Conservation (phyloP, 2,113 vertebrate genomes). For the Nettapus auritus region DNA sequence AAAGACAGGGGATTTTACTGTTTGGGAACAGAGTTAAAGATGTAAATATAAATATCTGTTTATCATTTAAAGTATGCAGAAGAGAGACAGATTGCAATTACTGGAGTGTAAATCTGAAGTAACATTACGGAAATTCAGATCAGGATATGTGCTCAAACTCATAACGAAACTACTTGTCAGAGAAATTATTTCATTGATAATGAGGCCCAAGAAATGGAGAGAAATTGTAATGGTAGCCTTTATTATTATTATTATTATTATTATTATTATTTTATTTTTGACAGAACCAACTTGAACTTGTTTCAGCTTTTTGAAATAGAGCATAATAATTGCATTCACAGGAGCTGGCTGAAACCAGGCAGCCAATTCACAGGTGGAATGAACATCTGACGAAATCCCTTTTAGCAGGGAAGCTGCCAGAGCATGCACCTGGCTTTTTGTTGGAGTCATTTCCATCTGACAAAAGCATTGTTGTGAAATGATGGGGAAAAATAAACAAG, state of each 20-base stretch:
- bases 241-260: no score
- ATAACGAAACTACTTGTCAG: background rate
- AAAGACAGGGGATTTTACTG: background rate
- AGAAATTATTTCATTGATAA: background rate
- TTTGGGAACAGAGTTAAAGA: background rate
- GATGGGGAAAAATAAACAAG: slow-evolving; percentile 9
- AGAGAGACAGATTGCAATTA: background rate
- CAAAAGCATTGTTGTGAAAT: slow-evolving; percentile 40
- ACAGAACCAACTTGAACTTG: slow-evolving; percentile 5
- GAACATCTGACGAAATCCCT: slow-evolving; percentile 70
- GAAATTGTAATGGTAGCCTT: background rate
- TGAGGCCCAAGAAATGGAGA: background rate
- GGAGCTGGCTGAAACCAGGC: slow-evolving; percentile 27
- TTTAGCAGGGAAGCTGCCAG: slow-evolving; percentile 21
- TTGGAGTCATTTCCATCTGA: slow-evolving; percentile 56
- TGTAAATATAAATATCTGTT: background rate
- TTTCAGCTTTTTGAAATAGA: slow-evolving; percentile 52
- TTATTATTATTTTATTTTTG: background rate
- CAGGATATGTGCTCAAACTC: background rate
- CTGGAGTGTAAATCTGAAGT: background rate
- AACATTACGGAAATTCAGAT: background rate
- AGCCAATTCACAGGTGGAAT: slow-evolving; percentile 67
- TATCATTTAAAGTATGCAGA: background rate
- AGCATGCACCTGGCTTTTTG: slow-evolving; percentile 59
- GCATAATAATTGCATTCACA: slow-evolving; percentile 56